Conservation (phyloP, 2,113 vertebrate species). For the Choloepus hoffmanni region DNA sequence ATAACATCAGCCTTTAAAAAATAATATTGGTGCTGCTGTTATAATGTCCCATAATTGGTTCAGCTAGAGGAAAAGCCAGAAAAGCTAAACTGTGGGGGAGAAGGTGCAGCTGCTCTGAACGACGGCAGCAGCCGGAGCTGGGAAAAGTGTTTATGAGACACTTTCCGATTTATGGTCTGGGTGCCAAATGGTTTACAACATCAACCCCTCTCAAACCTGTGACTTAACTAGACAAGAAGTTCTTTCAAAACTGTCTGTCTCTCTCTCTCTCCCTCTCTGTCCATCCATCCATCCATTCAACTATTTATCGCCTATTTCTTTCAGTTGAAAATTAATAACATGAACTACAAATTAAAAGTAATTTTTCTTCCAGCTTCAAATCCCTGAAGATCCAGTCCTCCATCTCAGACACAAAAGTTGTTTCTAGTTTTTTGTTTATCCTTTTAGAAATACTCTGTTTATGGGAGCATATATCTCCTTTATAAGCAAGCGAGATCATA, state of each 20-base stretch:
- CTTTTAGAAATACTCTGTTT: neutral
- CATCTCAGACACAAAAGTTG: neutral
- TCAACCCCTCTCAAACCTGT: slow-evolving; percentile 18
- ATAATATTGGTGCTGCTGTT: slow-evolving; percentile 13
- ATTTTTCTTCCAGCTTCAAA: slow-evolving; percentile 3
- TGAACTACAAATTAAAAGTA: neutral
- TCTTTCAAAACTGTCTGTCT: neutral
- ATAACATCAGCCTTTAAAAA: slow-evolving; percentile 67
- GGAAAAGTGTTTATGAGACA: neutral
- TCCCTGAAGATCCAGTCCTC: neutral
- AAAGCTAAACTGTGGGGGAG: neutral
- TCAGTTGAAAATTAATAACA: neutral
- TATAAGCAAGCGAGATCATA: too few species aligned
- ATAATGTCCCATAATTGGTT: slow-evolving; percentile 54
- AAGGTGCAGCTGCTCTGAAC: neutral
- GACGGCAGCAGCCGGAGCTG: neutral
- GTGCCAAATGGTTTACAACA: neutral
- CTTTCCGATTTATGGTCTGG: neutral
- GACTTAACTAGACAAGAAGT: neutral
- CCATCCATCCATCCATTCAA: neutral
- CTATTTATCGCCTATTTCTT: neutral
- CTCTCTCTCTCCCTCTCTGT: neutral
- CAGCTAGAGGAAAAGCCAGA: neutral
- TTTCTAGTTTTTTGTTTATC: neutral
- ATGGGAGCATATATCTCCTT: too few species aligned